Evolutionary conservation across 2,113 vertebrate species (phyloP), one percentile per base, ranked within the genome.

Genomic region (Hepsetus odoe): DNA sequence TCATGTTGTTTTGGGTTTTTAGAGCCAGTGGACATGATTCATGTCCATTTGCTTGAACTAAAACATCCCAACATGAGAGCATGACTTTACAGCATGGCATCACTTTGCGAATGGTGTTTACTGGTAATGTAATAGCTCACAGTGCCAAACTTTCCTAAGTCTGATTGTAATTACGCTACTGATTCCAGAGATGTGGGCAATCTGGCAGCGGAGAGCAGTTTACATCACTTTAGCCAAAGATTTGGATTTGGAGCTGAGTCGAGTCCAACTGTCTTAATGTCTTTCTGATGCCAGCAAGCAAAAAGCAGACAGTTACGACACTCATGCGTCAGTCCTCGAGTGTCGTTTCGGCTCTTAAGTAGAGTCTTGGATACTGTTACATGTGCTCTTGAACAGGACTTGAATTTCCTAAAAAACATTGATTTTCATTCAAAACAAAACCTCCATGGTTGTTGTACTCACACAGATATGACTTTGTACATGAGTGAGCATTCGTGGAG

Each of bases 121-220:
- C 56, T 49, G 28, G 53, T 69, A 24, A n/a, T 61, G n/a, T 62
- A 56, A 66, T 26, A n/a, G 35, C 62, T 38, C 22, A 42, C 56
- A 59, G 49, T 49, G 56, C 32, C 72, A 68, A 65, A 65, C 79
- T 58, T 51, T 74, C 40, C 30, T 24, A 71, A 70, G 33, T 68
- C 40, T 30, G 61, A 72, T 61, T 55, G 49, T 38, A 32, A 72
- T 68, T 32, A 49, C 33, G 55, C 24, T 24, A 55, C 59, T 65
- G n/a, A 24, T 24, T n/a, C 13, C 26, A 16, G 12, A 14, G 40
- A 74, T 38, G 38, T 13, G 69, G 44, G 4, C 14, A 49, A n/a
- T 5, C 14, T 42, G 30, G 62, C 38, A 56, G 26, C 26, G 13
- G 40, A 32, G n/a, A 58, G 26, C 13, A 26, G 16, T 24, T 33